Percentiles rank a stretch among this genome's conserved stretches.
Conservation (phyloP, 1,140 invertebrate genomes). For the Teleogryllus occipitalis region DNA sequence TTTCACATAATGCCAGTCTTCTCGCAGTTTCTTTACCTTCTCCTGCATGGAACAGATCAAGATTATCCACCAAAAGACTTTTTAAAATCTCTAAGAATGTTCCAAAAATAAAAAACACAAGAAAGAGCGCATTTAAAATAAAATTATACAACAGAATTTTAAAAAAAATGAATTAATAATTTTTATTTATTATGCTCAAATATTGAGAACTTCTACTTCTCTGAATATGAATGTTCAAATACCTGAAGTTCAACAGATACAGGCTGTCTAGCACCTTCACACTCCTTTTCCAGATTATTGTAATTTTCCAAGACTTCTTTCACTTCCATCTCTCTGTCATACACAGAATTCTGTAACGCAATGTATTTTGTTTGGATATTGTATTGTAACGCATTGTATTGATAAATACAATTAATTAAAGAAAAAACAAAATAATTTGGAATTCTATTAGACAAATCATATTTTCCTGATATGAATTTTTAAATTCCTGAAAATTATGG, state of each 20-base stretch:
- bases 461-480: too few relatives aligned
- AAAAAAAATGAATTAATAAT: neutral
- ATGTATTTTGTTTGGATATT: too few relatives aligned
- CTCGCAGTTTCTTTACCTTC: constrained; percentile 48
- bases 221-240: constrained; percentile 15
- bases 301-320: constrained; percentile 59
- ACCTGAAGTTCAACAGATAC: constrained; percentile 50
- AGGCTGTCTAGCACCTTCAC: constrained; percentile 47
- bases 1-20: constrained; percentile 51
- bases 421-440: too few relatives aligned
- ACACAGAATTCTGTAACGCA: constrained; percentile 31
- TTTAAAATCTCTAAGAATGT: too few relatives aligned
- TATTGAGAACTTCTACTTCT: neutral
- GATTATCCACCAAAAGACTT: too few relatives aligned
- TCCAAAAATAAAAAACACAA: too few relatives aligned
- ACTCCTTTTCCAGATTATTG: constrained; percentile 54
- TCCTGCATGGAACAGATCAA: constrained; percentile 31
- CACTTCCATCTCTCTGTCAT: constrained; percentile 52
- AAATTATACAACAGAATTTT: neutral
- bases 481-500: too few relatives aligned
- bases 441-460: too few relatives aligned
- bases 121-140: too few relatives aligned
- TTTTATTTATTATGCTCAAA: neutral
- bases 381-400: too few relatives aligned
- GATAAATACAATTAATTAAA: too few relatives aligned